Base-by-base conservation (phyloP, 2,888 invertebrate species). In the Melipona bicolor region DNA sequence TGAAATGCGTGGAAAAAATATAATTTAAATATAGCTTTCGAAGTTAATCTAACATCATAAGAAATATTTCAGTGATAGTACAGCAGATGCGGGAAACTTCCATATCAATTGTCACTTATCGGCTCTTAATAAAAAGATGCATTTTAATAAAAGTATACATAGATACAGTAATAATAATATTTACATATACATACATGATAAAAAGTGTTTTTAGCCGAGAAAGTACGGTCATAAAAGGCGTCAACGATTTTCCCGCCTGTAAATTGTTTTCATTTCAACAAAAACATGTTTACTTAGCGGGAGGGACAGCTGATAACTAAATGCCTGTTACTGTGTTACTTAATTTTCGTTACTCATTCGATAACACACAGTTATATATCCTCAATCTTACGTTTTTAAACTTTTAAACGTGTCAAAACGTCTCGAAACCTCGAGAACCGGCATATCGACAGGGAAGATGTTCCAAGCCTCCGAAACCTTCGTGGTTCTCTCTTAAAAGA, bases 381-480 rank as follows among this genome's bases (percentile, higher is more conserved):
- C 2, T 5, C n/a, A 2, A 15, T 2, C n/a, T 3, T 5, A n/a
- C 13, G 4, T 3, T 32, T 32, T 32, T 0, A 59, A 1, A 5
- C n/a, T 5, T n/a, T 32, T 43, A 43, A 43, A 43, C 9, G 9
- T 43, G 43, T n/a, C 13, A 2, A 43, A 43, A 43, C 9, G 9
- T 43, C 9, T n/a, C 13, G 5, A 15, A n/a, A 56, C 13, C 5
- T 59, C n/a, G 0, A n/a, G 56, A 15, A n/a, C 15, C 15, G 0
- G n/a, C 13, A 36, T 36, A 36, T 36, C 6, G 2, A n/a, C 13
- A 56, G 13, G 5, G 5, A 50, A 17, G 17, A 59, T 59, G 0
- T 15, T 5, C 15, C 56, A 15, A 15, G n/a, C 43, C 9, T 43
- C 3, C 4, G 32, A 32, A 32, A 4, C 6, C 6, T 9, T 43